Evolutionary conservation across 2,888 invertebrate genomes (phyloP).

Genomic region (Euspilapteryx auroguttella): DNA sequence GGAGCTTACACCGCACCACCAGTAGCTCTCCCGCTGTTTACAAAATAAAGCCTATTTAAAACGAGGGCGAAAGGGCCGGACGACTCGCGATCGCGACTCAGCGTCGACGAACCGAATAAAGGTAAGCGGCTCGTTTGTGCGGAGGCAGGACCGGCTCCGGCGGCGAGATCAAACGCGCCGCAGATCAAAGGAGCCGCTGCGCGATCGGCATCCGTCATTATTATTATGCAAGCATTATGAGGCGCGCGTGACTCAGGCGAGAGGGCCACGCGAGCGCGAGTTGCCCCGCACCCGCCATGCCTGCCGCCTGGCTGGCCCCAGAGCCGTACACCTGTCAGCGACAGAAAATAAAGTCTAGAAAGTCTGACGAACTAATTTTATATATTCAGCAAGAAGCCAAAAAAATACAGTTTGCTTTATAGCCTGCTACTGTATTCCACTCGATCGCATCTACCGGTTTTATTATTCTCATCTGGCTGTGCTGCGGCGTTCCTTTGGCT

Average conservation of each 20-base stretch:
- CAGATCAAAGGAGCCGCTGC: slow-evolving; percentile 59
- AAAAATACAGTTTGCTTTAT: too few relatives aligned
- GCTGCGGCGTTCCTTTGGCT: too few relatives aligned
- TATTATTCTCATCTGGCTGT: too few relatives aligned
- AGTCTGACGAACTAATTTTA: too few relatives aligned
- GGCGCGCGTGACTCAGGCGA: slow-evolving; percentile 59
- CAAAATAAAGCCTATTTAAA: slow-evolving; percentile 58
- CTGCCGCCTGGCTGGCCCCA: too few relatives aligned
- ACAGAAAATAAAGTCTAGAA: too few relatives aligned
- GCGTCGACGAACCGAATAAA: slow-evolving; percentile 56
- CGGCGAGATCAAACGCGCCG: slow-evolving; percentile 55
- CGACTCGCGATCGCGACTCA: slow-evolving; percentile 34
- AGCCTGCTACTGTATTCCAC: too few relatives aligned
- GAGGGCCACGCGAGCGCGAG: slow-evolving; percentile 57
- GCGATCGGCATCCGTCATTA: slow-evolving; percentile 63
- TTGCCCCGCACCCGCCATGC: too few relatives aligned
- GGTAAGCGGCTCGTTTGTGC: slow-evolving; percentile 56
- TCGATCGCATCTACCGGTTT: too few relatives aligned
- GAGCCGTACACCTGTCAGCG: slow-evolving; percentile 35
- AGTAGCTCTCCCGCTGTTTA: slow-evolving; percentile 54
- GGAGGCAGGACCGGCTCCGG: slow-evolving; percentile 51
- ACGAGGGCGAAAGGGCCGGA: slow-evolving; percentile 54
- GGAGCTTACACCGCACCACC: slow-evolving; percentile 20
- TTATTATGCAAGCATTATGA: slow-evolving; percentile 62
- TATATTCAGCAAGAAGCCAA: too few relatives aligned